Conservation (phyloP, 2,888 invertebrate species). For the Tuberolachnus salignus region DNA sequence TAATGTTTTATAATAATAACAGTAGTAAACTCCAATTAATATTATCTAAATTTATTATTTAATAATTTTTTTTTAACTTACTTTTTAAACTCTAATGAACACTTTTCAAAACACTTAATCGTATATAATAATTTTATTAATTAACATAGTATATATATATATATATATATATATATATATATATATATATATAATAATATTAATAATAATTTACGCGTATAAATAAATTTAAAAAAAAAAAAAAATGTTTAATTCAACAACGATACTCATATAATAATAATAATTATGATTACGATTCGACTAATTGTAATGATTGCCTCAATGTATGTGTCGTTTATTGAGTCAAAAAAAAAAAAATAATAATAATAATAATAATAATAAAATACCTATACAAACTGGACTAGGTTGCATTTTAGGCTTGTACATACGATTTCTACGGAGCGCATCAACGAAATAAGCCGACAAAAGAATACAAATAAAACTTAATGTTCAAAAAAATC, state of each 20-base stretch:
- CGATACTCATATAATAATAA: background rate
- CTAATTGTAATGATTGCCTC: slow-evolving; percentile 43
- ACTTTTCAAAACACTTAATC: slow-evolving; percentile 45
- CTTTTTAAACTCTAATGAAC: slow-evolving; percentile 47
- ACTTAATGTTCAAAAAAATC: too few relatives aligned
- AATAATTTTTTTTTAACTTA: slow-evolving; percentile 26
- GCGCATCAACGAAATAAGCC: background rate
- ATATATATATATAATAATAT: too few relatives aligned
- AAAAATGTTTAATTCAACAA: slow-evolving; percentile 37
- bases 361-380: background rate
- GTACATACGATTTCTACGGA: background rate
- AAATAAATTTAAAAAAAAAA: slow-evolving; percentile 21
- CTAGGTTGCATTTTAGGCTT: background rate
- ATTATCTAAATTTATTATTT: slow-evolving; percentile 26
- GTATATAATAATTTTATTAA: slow-evolving; percentile 11
- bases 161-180: too few relatives aligned
- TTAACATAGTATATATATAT: slow-evolving; percentile 13
- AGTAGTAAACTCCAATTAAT: background rate
- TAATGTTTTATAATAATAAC: too few relatives aligned
- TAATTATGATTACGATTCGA: too few relatives aligned
- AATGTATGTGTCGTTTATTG: slow-evolving; percentile 16
- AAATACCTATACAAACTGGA: background rate
- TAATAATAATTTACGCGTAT: background rate
- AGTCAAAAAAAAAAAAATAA: slow-evolving; percentile 18
- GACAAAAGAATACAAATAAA: background rate